Evolutionary conservation across 2,888 invertebrate genomes (phyloP), one percentile per base, ranked within the genome.

Genomic region (Octonoba sinensis): DNA sequence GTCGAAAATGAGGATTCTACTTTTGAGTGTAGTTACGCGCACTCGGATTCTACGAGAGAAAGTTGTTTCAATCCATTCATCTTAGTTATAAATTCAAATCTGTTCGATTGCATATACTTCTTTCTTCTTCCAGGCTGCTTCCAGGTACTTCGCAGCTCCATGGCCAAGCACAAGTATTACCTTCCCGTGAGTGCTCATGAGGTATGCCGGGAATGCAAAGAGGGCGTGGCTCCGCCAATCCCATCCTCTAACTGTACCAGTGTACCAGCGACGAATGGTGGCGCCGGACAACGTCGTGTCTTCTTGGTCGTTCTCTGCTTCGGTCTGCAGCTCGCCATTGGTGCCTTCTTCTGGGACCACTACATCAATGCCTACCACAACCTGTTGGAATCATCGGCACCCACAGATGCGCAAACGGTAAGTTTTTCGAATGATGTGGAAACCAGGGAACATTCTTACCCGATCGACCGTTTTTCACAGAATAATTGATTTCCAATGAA

Each of bases 261-360:
- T n/a, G 57, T 51, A 54, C 69, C 57, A n/a, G 69, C 44, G 49
- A n/a, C 77, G 49, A 20, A 93, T 93, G 0, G 90, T 93, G 70
- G 90, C 16, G 27, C 92, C 51, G 91, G 91, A 20, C 93, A 0
- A 91, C 91, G 85, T 92, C 93, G 76, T 88, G 94, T 24, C 89
- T 92, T 18, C 59, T 90, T 93, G 85, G 92, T 86, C 16, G 85
- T 86, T 8, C 56, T 86, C 62, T 86, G 85, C 82, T 87, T 85
- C 85, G 87, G 86, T 56, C 85, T 85, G 83, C 94, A 94, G 87
- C 90, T 95, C 87, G 87, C 94, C 66, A 88, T 94, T 0, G 93
- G 93, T 76, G 94, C 94, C 0, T 89, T 93, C 72, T 92, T 93
- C 12, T 95, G 95, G 95, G 95, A 95, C 89, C 91, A 94, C 44